Percentiles rank a stretch among this genome's conserved stretches.
Evolutionary conservation across 2,888 invertebrate species (phyloP).

Genomic region (Dryobotodes eremita): DNA sequence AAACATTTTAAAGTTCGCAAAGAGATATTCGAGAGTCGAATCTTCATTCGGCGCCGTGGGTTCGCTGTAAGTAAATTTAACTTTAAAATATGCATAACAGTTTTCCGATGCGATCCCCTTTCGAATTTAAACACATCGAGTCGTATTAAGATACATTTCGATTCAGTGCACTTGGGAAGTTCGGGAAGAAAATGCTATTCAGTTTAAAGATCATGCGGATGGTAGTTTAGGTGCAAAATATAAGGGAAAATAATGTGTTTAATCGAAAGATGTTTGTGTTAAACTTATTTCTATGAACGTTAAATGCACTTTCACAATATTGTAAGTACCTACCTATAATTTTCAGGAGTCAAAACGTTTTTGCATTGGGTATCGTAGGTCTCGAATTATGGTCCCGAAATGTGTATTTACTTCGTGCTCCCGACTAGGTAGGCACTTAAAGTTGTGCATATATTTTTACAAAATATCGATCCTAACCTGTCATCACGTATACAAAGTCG

Average conservation of each 20-base stretch:
- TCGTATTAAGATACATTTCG: slow-evolving; percentile 90
- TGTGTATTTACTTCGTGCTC: neutral
- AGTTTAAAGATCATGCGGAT: slow-evolving; percentile 69
- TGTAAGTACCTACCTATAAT: neutral
- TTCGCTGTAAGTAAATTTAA: slow-evolving; percentile 88
- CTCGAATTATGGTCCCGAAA: neutral
- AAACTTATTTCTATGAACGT: neutral
- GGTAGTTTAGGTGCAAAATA: slow-evolving; percentile 39
- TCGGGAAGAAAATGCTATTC: slow-evolving; percentile 78
- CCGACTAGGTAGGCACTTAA: neutral
- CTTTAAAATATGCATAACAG: slow-evolving; percentile 91
- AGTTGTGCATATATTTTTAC: neutral
- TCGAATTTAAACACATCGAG: slow-evolving; percentile 89
- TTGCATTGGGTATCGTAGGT: neutral
- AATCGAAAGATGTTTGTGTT: neutral
- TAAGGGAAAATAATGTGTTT: slow-evolving; percentile 18
- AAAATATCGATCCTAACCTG: neutral
- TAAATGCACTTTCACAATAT: neutral
- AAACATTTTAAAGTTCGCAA: slow-evolving; percentile 86
- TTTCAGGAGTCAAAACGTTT: neutral
- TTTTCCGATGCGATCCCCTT: slow-evolving; percentile 89
- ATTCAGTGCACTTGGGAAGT: slow-evolving; percentile 86
- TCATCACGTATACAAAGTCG: neutral
- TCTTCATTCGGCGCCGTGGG: slow-evolving; percentile 81
- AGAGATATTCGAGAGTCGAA: slow-evolving; percentile 82